A percentile compares a stretch with the other conserved stretches of the same genome.
These are phyloP conservation scores for Pogonomyrmex barbatus DNA, from an alignment of 1,140 invertebrate genomes.

Conservation along the genomic window DNA sequence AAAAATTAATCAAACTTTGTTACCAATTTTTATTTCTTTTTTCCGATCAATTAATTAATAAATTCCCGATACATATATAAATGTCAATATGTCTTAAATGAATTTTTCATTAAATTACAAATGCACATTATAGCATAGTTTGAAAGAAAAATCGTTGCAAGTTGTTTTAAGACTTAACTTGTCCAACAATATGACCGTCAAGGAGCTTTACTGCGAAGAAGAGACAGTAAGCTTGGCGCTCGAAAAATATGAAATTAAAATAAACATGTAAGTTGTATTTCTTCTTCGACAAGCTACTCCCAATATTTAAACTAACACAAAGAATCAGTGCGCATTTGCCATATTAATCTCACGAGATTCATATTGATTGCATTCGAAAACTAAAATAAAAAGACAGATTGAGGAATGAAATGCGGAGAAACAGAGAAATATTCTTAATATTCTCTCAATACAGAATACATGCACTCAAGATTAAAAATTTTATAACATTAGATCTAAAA, in stretches of 20 bases:
- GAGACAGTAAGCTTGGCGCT: background rate
- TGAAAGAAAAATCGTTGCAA: background rate
- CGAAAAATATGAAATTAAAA: slow-evolving; percentile 24
- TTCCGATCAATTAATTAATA: background rate
- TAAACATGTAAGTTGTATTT: slow-evolving; percentile 5
- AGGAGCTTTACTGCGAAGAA: background rate
- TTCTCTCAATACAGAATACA: too few species aligned
- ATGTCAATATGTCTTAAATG: background rate
- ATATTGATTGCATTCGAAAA: slow-evolving; percentile 4
- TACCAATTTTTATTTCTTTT: background rate
- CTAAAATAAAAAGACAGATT: background rate
- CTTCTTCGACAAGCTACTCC: background rate
- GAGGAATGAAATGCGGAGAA: background rate
- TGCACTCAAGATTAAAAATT: background rate
- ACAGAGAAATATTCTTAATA: background rate
- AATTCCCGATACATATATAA: background rate
- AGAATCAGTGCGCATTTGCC: background rate
- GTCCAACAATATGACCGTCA: slow-evolving; percentile 23
- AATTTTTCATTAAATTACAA: slow-evolving; percentile 30
- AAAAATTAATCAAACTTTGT: background rate
- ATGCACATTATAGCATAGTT: background rate
- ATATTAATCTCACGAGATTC: slow-evolving; percentile 3
- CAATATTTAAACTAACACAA: background rate
- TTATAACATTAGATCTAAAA: background rate
- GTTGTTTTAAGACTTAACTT: background rate